Evolutionary conservation across 2,888 invertebrate genomes (phyloP).

Genomic region (Andrena flavipes): DNA sequence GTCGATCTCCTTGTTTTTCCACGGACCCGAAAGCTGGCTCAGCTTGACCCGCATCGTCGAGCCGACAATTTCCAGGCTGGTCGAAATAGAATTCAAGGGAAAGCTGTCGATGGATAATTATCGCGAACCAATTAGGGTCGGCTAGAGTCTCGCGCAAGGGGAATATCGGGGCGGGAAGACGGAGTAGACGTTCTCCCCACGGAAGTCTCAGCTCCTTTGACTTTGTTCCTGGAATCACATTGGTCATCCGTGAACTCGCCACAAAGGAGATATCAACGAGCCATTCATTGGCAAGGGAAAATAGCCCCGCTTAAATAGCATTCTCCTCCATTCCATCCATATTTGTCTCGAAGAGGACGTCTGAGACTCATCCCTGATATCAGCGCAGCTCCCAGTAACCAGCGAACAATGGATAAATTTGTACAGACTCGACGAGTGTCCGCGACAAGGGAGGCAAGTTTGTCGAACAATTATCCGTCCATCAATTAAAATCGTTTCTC

Average conservation of each 20-base stretch:
- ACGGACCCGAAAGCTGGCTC: constrained; percentile 63
- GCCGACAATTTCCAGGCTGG: constrained; percentile 59
- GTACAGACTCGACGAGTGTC: constrained; percentile 25
- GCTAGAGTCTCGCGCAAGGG: constrained; percentile 28
- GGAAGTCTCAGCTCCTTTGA: constrained; percentile 15
- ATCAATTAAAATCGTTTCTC: constrained; percentile 50
- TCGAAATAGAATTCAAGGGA: constrained; percentile 61
- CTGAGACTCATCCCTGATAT: not conserved
- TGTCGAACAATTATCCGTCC: constrained; percentile 51
- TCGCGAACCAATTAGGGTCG: constrained; percentile 76
- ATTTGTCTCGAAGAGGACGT: too few relatives aligned
- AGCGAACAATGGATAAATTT: constrained; percentile 38
- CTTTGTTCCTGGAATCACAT: constrained; percentile 26
- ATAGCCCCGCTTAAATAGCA: too few relatives aligned
- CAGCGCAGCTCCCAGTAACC: constrained; percentile 14
- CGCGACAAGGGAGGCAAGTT: constrained; percentile 27
- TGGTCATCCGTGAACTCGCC: not conserved
- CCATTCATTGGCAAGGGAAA: too few relatives aligned
- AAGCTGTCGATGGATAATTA: constrained; percentile 74
- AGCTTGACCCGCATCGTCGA: constrained; percentile 79
- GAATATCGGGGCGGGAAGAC: constrained; percentile 12
- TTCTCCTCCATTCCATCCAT: too few relatives aligned
- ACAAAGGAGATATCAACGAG: too few relatives aligned
- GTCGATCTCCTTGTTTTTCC: constrained; percentile 31
- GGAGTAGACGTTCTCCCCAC: constrained; percentile 5